A percentile compares a stretch with the other conserved stretches of the same genome.
Evolutionary conservation across 2,113 vertebrate genomes (phyloP).

Genomic region (Chaetodon auriga): DNA sequence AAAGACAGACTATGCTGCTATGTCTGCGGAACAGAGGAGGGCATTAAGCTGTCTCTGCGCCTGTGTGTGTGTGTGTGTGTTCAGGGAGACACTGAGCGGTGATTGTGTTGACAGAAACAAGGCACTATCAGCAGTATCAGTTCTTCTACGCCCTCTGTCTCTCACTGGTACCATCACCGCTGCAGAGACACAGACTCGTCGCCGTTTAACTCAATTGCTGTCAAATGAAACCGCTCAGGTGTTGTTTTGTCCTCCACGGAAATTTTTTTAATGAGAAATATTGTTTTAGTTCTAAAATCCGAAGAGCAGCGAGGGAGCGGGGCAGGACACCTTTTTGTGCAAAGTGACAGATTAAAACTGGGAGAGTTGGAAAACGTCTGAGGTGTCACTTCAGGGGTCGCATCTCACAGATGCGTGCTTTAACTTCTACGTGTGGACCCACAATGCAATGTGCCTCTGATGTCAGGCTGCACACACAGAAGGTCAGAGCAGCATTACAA

Average conservation of each 20-base stretch:
- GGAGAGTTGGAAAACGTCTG: not conserved
- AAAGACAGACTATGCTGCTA: conserved; percentile 35
- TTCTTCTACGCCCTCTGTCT: conserved; percentile 40
- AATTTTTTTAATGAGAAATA: not conserved
- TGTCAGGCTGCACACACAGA: not conserved
- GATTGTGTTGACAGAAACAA: conserved; percentile 67
- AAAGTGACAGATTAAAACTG: conserved; percentile 7
- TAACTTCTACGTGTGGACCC: not conserved
- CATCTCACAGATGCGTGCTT: not conserved
- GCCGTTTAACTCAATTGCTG: not conserved
- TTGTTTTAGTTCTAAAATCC: not conserved
- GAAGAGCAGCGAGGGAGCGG: too few species aligned
- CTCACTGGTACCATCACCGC: conserved; percentile 62
- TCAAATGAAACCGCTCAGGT: conserved; percentile 10
- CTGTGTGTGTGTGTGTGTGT: conserved; percentile 26
- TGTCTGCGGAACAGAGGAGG: conserved; percentile 24
- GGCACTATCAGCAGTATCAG: conserved; percentile 55
- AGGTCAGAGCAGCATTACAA: not conserved
- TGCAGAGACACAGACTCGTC: not conserved
- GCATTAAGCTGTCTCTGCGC: conserved; percentile 28
- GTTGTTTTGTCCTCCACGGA: not conserved
- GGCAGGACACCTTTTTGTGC: not conserved
- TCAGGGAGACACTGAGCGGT: conserved; percentile 51
- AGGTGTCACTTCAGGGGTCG: not conserved
- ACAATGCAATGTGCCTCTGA: too few species aligned